Percentiles rank a stretch among this genome's conserved stretches.
phyloP scores from a whole-genome alignment of 1,140 invertebrate species.

The Trichonephila inaurata region DNA sequence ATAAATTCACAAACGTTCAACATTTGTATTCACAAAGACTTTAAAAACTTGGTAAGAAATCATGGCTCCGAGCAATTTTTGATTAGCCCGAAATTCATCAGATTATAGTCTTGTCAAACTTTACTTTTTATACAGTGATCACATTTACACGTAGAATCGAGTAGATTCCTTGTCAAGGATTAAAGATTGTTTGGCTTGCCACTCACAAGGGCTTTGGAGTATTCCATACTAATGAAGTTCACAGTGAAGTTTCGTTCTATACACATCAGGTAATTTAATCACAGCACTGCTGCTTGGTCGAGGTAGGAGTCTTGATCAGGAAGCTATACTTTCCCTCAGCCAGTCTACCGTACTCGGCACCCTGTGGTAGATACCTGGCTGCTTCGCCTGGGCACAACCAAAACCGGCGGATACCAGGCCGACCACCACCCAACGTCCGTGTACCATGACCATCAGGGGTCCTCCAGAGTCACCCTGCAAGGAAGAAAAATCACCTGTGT shows the following conservation, averaged over 20 bases:
- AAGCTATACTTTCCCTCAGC: conserved; percentile 77
- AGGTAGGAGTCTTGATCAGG: neutral
- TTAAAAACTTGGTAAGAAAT: neutral
- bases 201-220: neutral
- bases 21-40: conserved; percentile 1
- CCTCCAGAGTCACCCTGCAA: conserved; percentile 94
- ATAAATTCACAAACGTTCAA: conserved; percentile 39
- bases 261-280: neutral
- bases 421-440: conserved; percentile 86
- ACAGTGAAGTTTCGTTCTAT: neutral
- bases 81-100: neutral
- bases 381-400: conserved; percentile 90
- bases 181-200: neutral
- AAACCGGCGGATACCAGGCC: conserved; percentile 93
- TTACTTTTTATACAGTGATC: neutral
- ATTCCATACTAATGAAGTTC: neutral
- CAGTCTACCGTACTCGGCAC: conserved; percentile 78
- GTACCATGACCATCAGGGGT: conserved; percentile 86
- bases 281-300: conserved; percentile 35
- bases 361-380: conserved; percentile 84
- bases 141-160: neutral
- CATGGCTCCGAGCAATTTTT: neutral
- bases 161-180: neutral
- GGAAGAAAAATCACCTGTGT: neutral
- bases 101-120: neutral